These are phyloP conservation scores for Hetaerina titia DNA, from an alignment of 2,888 invertebrate genomes.

Conservation along the genomic window DNA sequence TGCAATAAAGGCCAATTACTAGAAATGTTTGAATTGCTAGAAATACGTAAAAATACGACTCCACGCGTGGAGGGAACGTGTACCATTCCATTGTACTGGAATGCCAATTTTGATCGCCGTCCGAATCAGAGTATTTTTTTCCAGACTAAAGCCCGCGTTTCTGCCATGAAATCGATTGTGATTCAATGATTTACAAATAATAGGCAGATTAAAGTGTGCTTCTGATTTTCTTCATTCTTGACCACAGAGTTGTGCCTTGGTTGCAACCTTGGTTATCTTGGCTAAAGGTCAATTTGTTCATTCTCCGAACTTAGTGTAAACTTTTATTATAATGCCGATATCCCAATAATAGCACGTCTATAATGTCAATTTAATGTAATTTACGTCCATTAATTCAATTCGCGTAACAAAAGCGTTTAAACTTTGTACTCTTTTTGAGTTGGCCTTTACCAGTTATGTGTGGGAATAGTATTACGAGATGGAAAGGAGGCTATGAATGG, in stretches of 20 bases:
- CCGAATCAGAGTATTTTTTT: background rate
- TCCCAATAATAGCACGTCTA: no score
- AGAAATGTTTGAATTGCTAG: background rate
- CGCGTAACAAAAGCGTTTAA: no score
- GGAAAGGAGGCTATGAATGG: no score
- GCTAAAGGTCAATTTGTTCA: background rate
- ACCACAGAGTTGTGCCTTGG: background rate
- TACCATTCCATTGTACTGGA: background rate
- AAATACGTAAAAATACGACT: background rate
- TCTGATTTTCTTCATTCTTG: background rate
- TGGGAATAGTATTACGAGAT: no score
- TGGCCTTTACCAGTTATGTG: no score
- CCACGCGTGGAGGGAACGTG: background rate
- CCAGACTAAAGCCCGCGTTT: background rate
- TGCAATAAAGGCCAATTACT: no score
- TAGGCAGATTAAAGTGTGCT: background rate
- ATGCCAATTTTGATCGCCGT: background rate
- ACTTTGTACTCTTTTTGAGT: no score
- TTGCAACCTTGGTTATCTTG: background rate
- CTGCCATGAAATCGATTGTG: background rate
- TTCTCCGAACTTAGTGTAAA: background rate
- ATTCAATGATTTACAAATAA: background rate
- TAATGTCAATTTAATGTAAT: no score
- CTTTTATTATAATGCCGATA: no score
- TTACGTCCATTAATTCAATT: no score